These are phyloP conservation scores for Neodiprion virginianus DNA, from an alignment of 1,140 invertebrate genomes.

Conservation along the genomic window DNA sequence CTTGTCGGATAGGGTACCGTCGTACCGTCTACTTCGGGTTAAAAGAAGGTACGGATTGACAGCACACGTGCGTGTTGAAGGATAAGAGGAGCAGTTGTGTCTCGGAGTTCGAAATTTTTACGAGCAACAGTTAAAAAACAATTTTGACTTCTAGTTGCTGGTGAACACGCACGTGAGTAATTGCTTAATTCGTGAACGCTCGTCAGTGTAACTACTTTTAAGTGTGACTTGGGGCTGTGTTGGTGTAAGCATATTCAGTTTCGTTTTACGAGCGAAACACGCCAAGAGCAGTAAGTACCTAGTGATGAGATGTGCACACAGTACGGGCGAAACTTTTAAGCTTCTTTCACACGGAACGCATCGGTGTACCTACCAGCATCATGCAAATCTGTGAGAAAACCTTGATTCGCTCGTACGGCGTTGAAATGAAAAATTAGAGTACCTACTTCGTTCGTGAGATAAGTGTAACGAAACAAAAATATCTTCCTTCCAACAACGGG, in stretches of 20 bases:
- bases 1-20: not conserved
- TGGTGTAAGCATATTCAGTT: constrained; percentile 52
- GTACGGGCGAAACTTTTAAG: not conserved
- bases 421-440: too few relatives aligned
- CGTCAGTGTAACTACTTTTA: constrained; percentile 33
- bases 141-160: constrained; percentile 29
- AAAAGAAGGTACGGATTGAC: constrained; percentile 12
- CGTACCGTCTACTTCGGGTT: too few relatives aligned
- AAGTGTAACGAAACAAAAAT: too few relatives aligned
- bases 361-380: not conserved
- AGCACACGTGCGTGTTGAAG: not conserved
- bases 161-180: constrained; percentile 41
- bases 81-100: constrained; percentile 19
- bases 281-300: constrained; percentile 28
- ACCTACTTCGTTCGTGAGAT: too few relatives aligned
- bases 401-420: not conserved
- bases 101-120: constrained; percentile 11
- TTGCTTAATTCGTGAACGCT: constrained; percentile 60
- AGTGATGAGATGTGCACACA: constrained; percentile 7
- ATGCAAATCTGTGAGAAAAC: not conserved
- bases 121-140: constrained; percentile 18
- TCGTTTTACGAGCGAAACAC: constrained; percentile 50
- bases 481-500: too few relatives aligned
- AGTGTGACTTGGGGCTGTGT: constrained; percentile 30
- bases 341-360: not conserved